Percentiles rank a stretch among this genome's conserved stretches.
Evolutionary conservation across 2,113 vertebrate species (phyloP).

Genomic region (Rhea pennata): DNA sequence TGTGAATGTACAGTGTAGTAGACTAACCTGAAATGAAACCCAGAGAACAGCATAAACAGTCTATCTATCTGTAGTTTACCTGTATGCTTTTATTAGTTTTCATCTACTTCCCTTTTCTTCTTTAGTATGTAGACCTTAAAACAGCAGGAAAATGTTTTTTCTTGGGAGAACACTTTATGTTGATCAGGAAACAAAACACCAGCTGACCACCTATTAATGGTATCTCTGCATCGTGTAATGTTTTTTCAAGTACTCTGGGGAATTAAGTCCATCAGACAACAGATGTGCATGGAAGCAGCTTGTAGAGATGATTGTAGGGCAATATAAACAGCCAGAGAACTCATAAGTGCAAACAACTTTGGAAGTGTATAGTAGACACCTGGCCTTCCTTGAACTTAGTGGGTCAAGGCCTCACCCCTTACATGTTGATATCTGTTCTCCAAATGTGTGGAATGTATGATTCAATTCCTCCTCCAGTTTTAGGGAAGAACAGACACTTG

Average conservation of each 20-base stretch:
- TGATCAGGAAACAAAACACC: constrained; percentile 6
- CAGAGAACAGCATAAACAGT: background rate
- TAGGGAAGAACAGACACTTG: background rate
- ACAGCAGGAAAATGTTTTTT: background rate
- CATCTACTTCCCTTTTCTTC: background rate
- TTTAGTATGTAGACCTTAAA: background rate
- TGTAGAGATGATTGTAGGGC: background rate
- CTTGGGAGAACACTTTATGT: background rate
- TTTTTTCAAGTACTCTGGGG: background rate
- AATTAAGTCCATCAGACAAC: background rate
- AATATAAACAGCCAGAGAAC: constrained; percentile 9
- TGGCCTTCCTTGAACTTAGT: background rate
- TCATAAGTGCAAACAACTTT: constrained; percentile 38
- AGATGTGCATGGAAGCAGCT: constrained; percentile 15
- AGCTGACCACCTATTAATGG: background rate
- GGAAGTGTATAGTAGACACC: background rate
- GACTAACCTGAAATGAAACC: background rate
- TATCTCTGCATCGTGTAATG: background rate
- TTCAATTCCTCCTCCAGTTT: background rate
- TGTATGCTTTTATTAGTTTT: background rate
- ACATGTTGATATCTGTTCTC: background rate
- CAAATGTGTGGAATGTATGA: background rate
- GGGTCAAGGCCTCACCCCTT: background rate
- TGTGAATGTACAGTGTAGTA: background rate
- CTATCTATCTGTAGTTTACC: background rate